Evolutionary conservation across 2,888 invertebrate genomes (phyloP).

Genomic region (Lucinisca nassula): DNA sequence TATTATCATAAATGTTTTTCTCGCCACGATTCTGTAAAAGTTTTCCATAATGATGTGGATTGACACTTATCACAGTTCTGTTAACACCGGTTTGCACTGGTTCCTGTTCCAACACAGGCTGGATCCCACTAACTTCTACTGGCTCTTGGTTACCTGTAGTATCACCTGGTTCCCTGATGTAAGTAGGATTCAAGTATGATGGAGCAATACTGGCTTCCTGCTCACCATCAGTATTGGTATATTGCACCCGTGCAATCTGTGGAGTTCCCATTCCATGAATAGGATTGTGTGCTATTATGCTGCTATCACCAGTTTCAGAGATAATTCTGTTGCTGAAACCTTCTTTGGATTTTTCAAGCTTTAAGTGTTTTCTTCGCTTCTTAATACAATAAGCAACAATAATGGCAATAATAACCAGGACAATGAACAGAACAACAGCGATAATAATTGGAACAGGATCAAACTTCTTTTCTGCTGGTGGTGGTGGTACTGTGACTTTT

Average conservation of each 20-base stretch:
- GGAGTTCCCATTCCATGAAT: constrained; percentile 47
- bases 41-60: constrained; percentile 15
- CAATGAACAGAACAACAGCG: constrained; percentile 55
- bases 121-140: constrained; percentile 6
- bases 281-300: constrained; percentile 35
- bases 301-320: constrained; percentile 35
- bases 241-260: constrained; percentile 36
- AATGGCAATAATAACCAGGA: constrained; percentile 51
- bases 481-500: neutral
- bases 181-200: constrained; percentile 18
- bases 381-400: constrained; percentile 26
- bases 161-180: neutral
- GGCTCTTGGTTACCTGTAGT: neutral
- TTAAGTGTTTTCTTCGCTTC: neutral
- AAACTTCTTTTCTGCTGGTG: constrained; percentile 24
- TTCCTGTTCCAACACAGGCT: neutral
- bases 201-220: constrained; percentile 4
- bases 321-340: constrained; percentile 44
- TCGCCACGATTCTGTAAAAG: neutral
- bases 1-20: neutral
- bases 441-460: constrained; percentile 56
- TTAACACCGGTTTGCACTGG: neutral
- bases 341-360: constrained; percentile 15
- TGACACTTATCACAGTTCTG: constrained; percentile 10
- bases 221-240: neutral